Evolutionary conservation across 2,888 invertebrate genomes (phyloP), one percentile per base, ranked within the genome.

Genomic region (Cremastinae sp.): DNA sequence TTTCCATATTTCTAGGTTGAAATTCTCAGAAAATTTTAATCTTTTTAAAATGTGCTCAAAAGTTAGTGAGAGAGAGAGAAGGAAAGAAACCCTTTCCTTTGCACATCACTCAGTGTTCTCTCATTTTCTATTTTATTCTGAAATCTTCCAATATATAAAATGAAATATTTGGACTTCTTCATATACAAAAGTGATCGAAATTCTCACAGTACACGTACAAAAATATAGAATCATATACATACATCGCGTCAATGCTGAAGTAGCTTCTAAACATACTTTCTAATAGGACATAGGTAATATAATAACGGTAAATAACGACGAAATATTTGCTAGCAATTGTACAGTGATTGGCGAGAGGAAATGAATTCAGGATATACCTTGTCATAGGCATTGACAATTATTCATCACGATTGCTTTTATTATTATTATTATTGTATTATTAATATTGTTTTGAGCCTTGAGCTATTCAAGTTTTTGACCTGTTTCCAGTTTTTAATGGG

Each of bases 401-500:
- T 68, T 66, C 38, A 22, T 75, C 28, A 61, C 61, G 34, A 49
- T 16, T 18, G 36, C 28, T 53, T 74, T 59, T 51, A 51, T 56
- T 36, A 54, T 54, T 49, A 59, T 62, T 69, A 79, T 77, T 59
- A 59, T 78, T 74, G 53, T 81, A 73, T 74, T 74, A 76, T 75
- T 66, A 79, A 74, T 71, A 79, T 79, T 80, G 81, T 83, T 85
- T 87, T 83, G 83, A 80, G 70, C 71, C 49, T 80, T 74, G 78
- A 69, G 78, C 68, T 76, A 74, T 80, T 80, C 80, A 83, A 87
- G 84, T 85, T 86, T 87, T 83, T 69, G 56, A 84, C 65, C 77
- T 84, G 81, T 84, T 87, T 85, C 78, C 79, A 85, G 82, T 84
- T 84, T 87, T 85, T 28, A 3, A 79, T 84, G 83, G 82, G 74